Evolutionary conservation across 2,113 vertebrate genomes (phyloP).

Genomic region (Odocoileus virginianus): DNA sequence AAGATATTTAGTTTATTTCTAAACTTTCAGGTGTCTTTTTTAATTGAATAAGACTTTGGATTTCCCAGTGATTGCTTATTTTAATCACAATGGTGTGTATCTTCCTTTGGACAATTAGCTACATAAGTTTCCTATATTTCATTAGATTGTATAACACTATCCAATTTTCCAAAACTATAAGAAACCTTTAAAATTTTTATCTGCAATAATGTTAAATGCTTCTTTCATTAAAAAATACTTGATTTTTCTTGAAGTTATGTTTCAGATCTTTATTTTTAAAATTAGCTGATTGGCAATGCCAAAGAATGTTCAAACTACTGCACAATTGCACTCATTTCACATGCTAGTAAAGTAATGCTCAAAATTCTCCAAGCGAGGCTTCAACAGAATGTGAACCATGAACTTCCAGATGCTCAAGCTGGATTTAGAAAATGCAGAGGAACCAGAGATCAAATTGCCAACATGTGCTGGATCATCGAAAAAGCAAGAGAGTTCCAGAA

Average conservation of each 20-base stretch:
- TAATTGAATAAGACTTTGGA: background rate
- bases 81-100: background rate
- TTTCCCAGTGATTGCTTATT: background rate
- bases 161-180: background rate
- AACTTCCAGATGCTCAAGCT: background rate
- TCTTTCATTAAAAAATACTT: background rate
- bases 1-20: conserved; percentile 70
- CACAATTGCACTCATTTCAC: background rate
- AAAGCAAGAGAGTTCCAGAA: background rate
- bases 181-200: background rate
- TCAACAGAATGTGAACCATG: background rate
- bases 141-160: background rate
- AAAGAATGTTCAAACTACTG: background rate
- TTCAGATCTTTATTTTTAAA: background rate
- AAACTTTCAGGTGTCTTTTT: conserved; percentile 47
- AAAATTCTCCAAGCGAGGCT: background rate
- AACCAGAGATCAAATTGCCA: background rate
- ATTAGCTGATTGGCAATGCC: background rate
- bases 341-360: background rate
- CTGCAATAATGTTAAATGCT: background rate
- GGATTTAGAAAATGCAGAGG: background rate
- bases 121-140: background rate
- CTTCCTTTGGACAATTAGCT: background rate
- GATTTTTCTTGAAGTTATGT: background rate
- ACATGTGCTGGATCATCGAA: rapidly evolving